Percentiles rank a stretch among this genome's conserved stretches.
These are phyloP conservation scores for Staurois parvus DNA, from an alignment of 2,797 vertebrate genomes.

Conservation along the genomic window DNA sequence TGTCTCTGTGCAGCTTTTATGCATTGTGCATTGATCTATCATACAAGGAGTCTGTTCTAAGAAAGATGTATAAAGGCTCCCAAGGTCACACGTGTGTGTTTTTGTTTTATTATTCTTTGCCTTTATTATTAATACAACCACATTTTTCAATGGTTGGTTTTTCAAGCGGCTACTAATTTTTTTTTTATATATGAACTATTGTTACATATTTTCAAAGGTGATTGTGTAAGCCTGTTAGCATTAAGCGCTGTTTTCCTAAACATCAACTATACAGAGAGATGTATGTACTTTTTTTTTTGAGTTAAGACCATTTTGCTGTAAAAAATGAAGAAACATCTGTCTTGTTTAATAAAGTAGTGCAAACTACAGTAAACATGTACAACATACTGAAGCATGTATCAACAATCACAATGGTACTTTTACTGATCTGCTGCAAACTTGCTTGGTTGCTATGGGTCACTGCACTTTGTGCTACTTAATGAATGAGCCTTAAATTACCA, in stretches of 20 bases:
- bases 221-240: background rate
- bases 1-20: background rate
- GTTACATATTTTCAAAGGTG: background rate
- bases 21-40: slow-evolving; percentile 23
- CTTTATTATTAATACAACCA: background rate
- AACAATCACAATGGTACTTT: no score
- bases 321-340: no score
- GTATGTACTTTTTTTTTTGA: no score
- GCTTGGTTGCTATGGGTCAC: no score
- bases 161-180: background rate
- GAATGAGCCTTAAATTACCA: no score
- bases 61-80: slow-evolving; percentile 1
- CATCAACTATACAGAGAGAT: no score
- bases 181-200: background rate
- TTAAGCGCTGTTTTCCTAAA: background rate
- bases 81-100: background rate
- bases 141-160: background rate
- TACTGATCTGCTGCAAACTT: no score
- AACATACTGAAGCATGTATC: no score
- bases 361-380: no score
- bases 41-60: slow-evolving; percentile 5
- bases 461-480: no score
- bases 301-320: no score
- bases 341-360: no score
- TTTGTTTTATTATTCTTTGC: slow-evolving; percentile 13